Base-by-base conservation (phyloP, 2,113 vertebrate genomes). In the Microcebus jonahi region DNA sequence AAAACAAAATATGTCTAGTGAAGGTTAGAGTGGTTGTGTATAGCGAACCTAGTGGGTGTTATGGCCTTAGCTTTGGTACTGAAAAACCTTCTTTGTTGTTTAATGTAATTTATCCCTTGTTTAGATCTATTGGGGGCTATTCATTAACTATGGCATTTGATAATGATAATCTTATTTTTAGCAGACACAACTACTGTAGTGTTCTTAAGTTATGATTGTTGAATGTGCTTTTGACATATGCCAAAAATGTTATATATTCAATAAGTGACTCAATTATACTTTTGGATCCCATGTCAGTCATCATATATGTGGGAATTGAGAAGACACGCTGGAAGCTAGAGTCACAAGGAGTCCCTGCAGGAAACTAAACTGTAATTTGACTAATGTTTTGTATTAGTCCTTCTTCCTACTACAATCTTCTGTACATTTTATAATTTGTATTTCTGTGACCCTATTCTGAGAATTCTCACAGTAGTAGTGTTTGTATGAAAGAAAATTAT, bases 111-210 rank as follows among this genome's bases (percentile, higher is more conserved):
- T 88, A 39, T 88, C 8, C n/a, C 39, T 75, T 96, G 31, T 88
- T 50, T 79, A 81, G 68, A 76, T 31, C 2, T 55, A 61, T 45
- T 29, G 15, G 45, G 23, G 42, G 31, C 25, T 55, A 7, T 93
- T 90, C 8, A 79, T 80, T 91, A 90, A n/a, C 75, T 85, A 85
- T 27, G 15, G 31, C 12, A 93, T 81, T 91, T 94, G 57, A 75
- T 80, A n/a, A 77, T n/a, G 34, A 85, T 45, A 68, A 53, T 73
- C 27, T 89, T 45, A 82, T 88, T 85, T 95, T 96, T 91, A 93
- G 71, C 55, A 85, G 70, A 94, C 5, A 59, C 14, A 73, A 36
- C 36, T 68, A 15, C 7, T 92, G 1, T 92, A 63, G 6, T 76
- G 11, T 83, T 92, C 65, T 1, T 29, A 63, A 83, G 36, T 96